A percentile compares a stretch with the other conserved stretches of the same genome.
Conservation (phyloP, 2,888 invertebrate species). For the Heterodera filipjevi region DNA sequence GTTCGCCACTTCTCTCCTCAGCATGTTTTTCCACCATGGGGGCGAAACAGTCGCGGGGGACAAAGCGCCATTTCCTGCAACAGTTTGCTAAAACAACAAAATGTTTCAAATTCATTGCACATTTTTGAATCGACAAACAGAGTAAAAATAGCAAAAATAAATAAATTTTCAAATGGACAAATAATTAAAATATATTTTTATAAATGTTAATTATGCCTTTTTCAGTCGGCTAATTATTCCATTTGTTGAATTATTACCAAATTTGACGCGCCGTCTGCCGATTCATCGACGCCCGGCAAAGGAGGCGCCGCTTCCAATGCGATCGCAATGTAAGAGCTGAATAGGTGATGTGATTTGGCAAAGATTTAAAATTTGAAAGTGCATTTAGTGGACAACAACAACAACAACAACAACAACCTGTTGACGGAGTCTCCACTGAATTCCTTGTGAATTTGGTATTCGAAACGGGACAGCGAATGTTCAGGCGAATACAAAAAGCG, state of each 20-base stretch:
- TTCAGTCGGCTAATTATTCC: no score
- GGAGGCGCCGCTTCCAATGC: constrained; percentile 53
- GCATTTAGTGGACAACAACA: no score
- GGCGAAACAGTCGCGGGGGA: not conserved
- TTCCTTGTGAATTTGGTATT: constrained; percentile 61
- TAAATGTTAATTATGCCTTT: no score
- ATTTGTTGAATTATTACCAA: not conserved
- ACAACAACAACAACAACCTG: no score
- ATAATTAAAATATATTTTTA: no score
- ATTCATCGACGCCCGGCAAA: not conserved
- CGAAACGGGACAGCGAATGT: constrained; percentile 59
- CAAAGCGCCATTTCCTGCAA: not conserved
- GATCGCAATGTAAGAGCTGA: constrained; percentile 60
- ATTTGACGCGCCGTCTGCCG: constrained; percentile 36
- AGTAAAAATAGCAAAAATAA: no score
- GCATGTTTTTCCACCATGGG: constrained; percentile 39
- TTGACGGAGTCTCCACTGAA: constrained; percentile 63
- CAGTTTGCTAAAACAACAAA: constrained; percentile 4
- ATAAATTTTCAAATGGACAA: no score
- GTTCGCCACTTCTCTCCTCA: constrained; percentile 48
- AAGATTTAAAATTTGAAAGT: not conserved
- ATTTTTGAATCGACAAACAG: no score
- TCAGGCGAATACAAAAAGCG: constrained; percentile 64
- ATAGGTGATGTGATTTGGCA: constrained; percentile 12
- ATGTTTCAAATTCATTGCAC: not conserved